Conservation (phyloP, 2,113 vertebrate species). For the Leptodactylus fuscus region DNA sequence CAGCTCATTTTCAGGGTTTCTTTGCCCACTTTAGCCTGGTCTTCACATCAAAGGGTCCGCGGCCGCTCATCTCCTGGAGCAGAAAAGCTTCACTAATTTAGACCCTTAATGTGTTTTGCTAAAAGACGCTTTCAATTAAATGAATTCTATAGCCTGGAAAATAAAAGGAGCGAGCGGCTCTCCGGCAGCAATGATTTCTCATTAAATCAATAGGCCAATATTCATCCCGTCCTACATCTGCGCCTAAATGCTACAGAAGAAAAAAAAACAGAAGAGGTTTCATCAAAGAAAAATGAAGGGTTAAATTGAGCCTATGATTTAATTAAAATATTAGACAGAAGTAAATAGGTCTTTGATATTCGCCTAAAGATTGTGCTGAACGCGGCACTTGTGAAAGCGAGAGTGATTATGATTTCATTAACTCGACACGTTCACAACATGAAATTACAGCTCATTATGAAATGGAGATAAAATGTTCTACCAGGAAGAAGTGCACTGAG, state of each 20-base stretch:
- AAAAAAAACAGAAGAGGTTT: constrained; percentile 34
- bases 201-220: constrained; percentile 92
- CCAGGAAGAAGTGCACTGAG: background rate
- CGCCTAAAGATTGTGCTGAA: constrained; percentile 94
- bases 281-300: constrained; percentile 97
- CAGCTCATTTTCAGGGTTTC: constrained; percentile 97
- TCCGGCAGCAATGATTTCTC: constrained; percentile 87
- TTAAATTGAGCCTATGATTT: constrained; percentile 99
- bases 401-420: constrained; percentile 84
- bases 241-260: constrained; percentile 92
- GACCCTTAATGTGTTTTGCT: constrained; percentile 90
- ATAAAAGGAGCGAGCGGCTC: constrained; percentile 85
- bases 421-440: constrained; percentile 73
- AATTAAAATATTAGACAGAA: constrained; percentile 98
- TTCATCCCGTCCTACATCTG: constrained; percentile 93
- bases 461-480: constrained; percentile 10
- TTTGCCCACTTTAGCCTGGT: constrained; percentile 82
- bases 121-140: constrained; percentile 99
- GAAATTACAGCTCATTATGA: constrained; percentile 21
- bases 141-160: constrained; percentile 92
- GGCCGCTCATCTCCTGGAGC: constrained; percentile 83
- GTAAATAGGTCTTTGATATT: constrained; percentile 99
- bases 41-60: constrained; percentile 91
- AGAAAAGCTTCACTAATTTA: constrained; percentile 97
- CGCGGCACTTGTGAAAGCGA: constrained; percentile 83